Base-by-base conservation (phyloP, 2,113 vertebrate genomes). In the Tachysurus vachellii region DNA sequence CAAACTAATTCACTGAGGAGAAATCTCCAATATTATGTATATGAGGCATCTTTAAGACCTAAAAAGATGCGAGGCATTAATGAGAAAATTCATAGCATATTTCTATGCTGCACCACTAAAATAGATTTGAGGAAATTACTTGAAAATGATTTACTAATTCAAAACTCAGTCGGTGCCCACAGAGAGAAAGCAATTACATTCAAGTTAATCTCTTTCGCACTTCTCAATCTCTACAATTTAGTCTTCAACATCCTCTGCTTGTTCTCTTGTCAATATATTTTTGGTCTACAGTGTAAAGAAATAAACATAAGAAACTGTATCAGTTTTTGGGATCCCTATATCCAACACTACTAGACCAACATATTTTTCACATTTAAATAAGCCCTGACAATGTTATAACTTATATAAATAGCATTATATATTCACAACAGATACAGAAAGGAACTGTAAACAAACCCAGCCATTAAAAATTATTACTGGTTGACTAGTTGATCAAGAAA, bases 191-290 rank as follows among this genome's bases (percentile, higher is more conserved):
- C 73, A 75, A 85, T 68, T 68, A 75, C 73, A 80, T 84, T 68
- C 44, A 84, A 73, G 5, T 42, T 89, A 82, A 89, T 89, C 84
- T 79, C 28, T 56, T 84, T 64, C 76, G 23, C 76, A 82, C 16
- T 56, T 77, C 5, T 66, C 54, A 4, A 31, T 62, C 81, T 50
- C 56, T 85, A n/a, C 44, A 81, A 82, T 75, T 85, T 62, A 61
- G 11, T 6, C 5, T 61, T 42, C 28, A 28, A n/a, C 28, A 75
- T 42, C 82, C 44, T 87, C 6, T 47, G 83, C 56, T 77, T 36
- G 71, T 31, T 75, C 13, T 56, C 17, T 66, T 53, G 42, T 8
- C 42, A 44, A 42, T 76, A 23, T 71, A 54, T 75, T 31, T 36
- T n/a, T 47, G 11, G 14, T 26, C 11, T 12, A 62, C 17, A 14